Evolutionary conservation across 30 jellyfish, hydroid and myxozoan genomes (phyloP).

Genomic region (Pelagia noctiluca): DNA sequence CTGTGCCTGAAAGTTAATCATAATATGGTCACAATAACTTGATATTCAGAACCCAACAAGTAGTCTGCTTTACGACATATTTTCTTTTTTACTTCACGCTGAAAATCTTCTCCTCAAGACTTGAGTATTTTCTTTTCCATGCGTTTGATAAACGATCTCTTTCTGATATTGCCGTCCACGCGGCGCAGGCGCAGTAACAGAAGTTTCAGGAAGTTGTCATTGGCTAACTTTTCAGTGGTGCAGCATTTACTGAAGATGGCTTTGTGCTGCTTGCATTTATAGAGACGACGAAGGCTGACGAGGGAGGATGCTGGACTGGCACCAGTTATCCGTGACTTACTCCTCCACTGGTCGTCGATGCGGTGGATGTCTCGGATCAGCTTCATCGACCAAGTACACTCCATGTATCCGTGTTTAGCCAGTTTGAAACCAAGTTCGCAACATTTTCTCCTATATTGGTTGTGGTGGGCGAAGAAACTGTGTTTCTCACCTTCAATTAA

Average conservation of each 20-base stretch:
- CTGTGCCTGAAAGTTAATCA: too few relatives aligned
- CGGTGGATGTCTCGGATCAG: constrained; percentile 32
- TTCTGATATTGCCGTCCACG: not conserved
- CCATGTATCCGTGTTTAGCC: constrained; percentile 73
- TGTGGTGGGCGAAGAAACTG: too few relatives aligned
- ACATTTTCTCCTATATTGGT: constrained; percentile 48
- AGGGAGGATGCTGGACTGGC: constrained; percentile 64
- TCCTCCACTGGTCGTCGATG: constrained; percentile 57
- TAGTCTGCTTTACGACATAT: too few relatives aligned
- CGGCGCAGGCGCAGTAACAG: constrained; percentile 10
- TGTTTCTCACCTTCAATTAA: too few relatives aligned
- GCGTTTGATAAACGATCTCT: too few relatives aligned
- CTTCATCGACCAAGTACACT: constrained; percentile 63
- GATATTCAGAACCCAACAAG: too few relatives aligned
- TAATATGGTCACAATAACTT: too few relatives aligned
- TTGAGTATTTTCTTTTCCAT: too few relatives aligned
- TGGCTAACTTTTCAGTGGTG: constrained; percentile 45
- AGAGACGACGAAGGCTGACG: constrained; percentile 37
- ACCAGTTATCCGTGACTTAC: constrained; percentile 68
- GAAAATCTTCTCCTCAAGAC: too few relatives aligned
- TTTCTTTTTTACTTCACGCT: too few relatives aligned
- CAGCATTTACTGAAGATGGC: constrained; percentile 60
- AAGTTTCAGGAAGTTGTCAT: constrained; percentile 23
- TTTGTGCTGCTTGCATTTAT: constrained; percentile 58
- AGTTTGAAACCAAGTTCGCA: constrained; percentile 72